Evolutionary conservation across 37 sponge, comb jelly and placozoan species (phyloP), one percentile per base, ranked within the genome.

Genomic region (Diacarnus erythraeanus): DNA sequence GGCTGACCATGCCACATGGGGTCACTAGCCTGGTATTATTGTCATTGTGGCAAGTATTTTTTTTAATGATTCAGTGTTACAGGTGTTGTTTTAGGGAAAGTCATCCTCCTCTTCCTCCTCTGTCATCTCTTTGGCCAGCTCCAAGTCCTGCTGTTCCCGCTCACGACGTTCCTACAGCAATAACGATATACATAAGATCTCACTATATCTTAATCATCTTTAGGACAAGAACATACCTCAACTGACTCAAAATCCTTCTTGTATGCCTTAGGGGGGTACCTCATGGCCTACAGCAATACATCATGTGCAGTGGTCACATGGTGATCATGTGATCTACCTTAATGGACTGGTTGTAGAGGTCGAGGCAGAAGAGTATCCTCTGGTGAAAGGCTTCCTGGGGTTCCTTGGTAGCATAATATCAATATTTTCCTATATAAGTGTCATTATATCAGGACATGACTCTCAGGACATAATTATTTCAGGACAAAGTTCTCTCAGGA

Each of bases 311-410:
- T 6, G 10, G 12, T 47, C 51, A 47, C 51, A 47, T 47, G 51
- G 12, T 12, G 12, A 47, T 47, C 51, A 47, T 47, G 51, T 47
- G 51, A 47, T 12, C 12, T 23, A 90, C 95, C 83, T 95, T 98
- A 57, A 98, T 87, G 29, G 93, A 91, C 71, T 95, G 94, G 70
- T 87, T 98, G 88, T 93, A 86, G 15, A 98, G 84, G 41, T 98
- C 94, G 33, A 98, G 72, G 59, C 99, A 98, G 83, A 98, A 98
- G 25, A 76, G 66, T 65, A 95, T 93, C 37, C 99, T 68, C 64
- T 95, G 85, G 72, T 98, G 95, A 77, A 95, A 98, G 8, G 94
- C 90, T 40, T 90, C 92, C 78, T 93, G 96, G 30, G 99, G 99
- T 81, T 98, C 96, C 27, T 84, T 88, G 0, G 96, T 98, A 26